A percentile compares a stretch with the other conserved stretches of the same genome.
Conservation (phyloP, 2,888 invertebrate species). For the Noctua pronuba region DNA sequence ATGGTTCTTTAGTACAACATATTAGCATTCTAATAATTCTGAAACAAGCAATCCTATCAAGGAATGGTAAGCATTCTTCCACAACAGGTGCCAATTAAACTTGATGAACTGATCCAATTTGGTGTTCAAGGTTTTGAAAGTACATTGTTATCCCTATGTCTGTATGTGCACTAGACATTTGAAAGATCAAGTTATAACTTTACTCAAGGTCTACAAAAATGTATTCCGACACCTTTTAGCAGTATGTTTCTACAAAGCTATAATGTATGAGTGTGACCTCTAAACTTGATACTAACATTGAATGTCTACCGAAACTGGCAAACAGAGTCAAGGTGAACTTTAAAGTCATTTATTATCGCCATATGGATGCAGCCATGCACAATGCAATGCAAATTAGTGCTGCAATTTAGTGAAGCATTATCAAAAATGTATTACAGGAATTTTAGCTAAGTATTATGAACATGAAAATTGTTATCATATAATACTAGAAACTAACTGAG, state of each 20-base stretch:
- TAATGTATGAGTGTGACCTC: conserved; percentile 60
- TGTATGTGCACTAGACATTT: conserved; percentile 18
- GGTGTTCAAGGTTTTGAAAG: neutral
- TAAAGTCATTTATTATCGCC: conserved; percentile 48
- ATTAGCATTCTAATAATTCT: neutral
- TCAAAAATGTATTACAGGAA: conserved; percentile 4
- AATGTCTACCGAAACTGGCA: conserved; percentile 69
- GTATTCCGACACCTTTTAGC: conserved; percentile 11
- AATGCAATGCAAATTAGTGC: conserved; percentile 44
- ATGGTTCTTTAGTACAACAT: conserved; percentile 5
- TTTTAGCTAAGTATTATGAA: conserved; percentile 10
- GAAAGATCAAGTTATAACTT: conserved; percentile 4
- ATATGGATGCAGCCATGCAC: conserved; percentile 38
- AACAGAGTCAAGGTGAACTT: conserved; percentile 74
- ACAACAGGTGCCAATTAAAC: neutral
- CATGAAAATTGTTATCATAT: neutral
- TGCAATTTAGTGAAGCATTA: conserved; percentile 40
- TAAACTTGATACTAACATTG: conserved; percentile 61
- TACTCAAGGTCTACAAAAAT: conserved; percentile 25
- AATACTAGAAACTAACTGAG: neutral
- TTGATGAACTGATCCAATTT: conserved; percentile 1
- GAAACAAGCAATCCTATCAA: neutral
- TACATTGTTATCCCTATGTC: neutral
- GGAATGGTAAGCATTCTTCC: neutral
- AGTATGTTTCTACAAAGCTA: conserved; percentile 13